Conservation (phyloP, 64 coral and sea anemone species). For the Orbicella faveolata region DNA sequence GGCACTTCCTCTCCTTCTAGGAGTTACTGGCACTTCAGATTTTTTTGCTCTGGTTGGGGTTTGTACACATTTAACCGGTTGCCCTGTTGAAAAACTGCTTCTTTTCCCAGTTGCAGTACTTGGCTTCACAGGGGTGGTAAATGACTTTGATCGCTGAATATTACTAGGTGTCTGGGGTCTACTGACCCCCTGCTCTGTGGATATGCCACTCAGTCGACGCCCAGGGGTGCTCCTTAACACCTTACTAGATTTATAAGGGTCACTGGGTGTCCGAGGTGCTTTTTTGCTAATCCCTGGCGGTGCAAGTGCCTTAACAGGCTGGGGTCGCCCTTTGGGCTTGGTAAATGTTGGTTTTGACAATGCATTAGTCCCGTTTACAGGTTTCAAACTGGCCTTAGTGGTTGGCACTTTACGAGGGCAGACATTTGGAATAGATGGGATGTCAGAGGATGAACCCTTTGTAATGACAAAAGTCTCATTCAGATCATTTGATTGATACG, state of each 20-base stretch:
- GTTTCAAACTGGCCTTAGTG: constrained; percentile 21
- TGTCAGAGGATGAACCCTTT: neutral
- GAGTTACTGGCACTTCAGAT: neutral
- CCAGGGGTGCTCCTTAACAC: constrained; percentile 5
- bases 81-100: neutral
- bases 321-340: constrained; percentile 23
- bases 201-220: neutral
- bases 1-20: constrained; percentile 7
- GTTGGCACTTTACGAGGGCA: constrained; percentile 22
- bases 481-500: constrained; percentile 21
- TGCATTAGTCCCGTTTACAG: neutral
- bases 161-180: constrained; percentile 5
- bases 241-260: neutral
- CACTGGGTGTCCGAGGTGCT: neutral
- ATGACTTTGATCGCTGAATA: constrained; percentile 11
- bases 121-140: constrained; percentile 2
- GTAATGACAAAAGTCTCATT: constrained; percentile 56
- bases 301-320: constrained; percentile 29
- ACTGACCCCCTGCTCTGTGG: neutral
- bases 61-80: neutral
- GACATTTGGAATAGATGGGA: neutral
- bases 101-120: neutral
- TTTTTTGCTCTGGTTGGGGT: constrained; percentile 3
- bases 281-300: neutral
- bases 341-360: neutral